Percentiles rank a stretch among this genome's conserved stretches.
These are phyloP conservation scores for Tyria jacobaeae DNA, from an alignment of 2,888 invertebrate genomes.

Conservation along the genomic window DNA sequence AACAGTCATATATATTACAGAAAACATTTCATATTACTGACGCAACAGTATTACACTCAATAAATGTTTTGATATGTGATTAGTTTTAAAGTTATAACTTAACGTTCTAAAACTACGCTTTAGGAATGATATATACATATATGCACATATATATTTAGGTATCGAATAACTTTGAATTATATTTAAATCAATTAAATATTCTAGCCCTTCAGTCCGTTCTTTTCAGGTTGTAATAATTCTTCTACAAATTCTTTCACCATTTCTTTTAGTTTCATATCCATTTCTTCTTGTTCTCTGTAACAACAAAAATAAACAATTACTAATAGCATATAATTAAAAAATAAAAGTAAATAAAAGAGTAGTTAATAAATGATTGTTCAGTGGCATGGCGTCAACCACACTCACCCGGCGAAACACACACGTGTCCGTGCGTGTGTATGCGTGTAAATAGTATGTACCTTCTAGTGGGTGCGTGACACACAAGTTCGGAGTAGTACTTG, in stretches of 20 bases:
- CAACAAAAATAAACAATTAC: conserved; percentile 3
- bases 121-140: too few species aligned
- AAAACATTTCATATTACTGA: not conserved
- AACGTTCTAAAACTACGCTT: not conserved
- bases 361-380: too few species aligned
- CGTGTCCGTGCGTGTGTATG: too few species aligned
- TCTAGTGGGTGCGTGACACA: conserved; percentile 77
- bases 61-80: not conserved
- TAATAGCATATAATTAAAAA: too few species aligned
- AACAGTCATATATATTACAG: not conserved
- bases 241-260: conserved; percentile 93
- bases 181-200: not conserved
- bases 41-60: not conserved
- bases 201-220: conserved; percentile 82
- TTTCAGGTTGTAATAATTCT: conserved; percentile 93
- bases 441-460: conserved; percentile 48
- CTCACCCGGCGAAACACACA: too few species aligned
- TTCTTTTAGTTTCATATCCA: conserved; percentile 88
- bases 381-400: too few species aligned
- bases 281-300: conserved; percentile 88
- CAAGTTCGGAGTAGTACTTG: conserved; percentile 98
- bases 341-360: too few species aligned
- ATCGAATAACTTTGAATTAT: not conserved
- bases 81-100: not conserved
- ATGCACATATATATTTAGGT: too few species aligned